Conservation (phyloP, 2,113 vertebrate species). For the Todiramphus saurophagus region DNA sequence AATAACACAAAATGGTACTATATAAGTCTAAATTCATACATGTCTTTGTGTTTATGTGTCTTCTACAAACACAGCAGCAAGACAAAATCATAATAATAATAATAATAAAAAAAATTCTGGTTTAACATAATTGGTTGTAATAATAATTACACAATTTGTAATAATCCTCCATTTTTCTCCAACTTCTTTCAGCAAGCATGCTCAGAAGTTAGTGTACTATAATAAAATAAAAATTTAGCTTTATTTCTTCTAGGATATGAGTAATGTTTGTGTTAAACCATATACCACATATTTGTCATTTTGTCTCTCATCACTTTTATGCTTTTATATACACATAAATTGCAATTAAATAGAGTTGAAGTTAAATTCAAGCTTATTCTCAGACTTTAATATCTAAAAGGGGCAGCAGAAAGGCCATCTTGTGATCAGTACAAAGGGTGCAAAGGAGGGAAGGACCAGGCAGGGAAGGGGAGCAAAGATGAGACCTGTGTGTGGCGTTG, state of each 20-base stretch:
- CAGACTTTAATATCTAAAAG: not conserved
- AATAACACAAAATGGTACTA: not conserved
- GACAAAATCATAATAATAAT: too few species aligned
- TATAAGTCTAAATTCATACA: not conserved
- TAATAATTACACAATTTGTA: not conserved
- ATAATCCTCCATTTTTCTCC: not conserved
- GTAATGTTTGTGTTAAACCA: not conserved
- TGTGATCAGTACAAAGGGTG: not conserved
- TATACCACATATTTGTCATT: not conserved
- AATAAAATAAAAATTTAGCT: not conserved
- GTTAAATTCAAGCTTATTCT: not conserved
- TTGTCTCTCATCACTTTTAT: not conserved
- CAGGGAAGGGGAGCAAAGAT: accelerated
- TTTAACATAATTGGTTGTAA: not conserved
- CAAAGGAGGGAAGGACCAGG: accelerated
- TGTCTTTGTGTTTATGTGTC: not conserved
- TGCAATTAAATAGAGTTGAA: not conserved
- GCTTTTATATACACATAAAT: not conserved
- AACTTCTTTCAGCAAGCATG: not conserved
- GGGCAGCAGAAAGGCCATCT: not conserved
- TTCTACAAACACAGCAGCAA: not conserved
- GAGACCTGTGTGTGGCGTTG: accelerated
- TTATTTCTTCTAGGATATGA: not conserved
- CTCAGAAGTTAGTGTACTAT: not conserved
- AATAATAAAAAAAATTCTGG: not conserved